phyloP scores from a whole-genome alignment of 2,797 vertebrate genomes.

The Heteromormyrus szaboi region DNA sequence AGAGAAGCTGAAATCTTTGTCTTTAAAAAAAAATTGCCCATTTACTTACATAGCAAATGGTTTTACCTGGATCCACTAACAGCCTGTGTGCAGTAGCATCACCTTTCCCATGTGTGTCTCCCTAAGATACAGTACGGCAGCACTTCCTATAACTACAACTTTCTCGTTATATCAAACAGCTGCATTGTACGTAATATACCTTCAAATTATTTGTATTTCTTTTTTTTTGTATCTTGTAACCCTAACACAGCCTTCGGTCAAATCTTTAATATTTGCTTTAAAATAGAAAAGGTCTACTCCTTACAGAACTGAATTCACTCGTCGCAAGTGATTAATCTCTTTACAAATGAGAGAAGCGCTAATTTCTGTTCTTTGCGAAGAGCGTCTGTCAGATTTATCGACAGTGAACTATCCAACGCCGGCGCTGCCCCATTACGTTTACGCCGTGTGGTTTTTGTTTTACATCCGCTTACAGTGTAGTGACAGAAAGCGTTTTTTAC shows the following conservation, averaged over 20 bases:
- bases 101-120: not conserved
- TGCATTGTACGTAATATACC: not conserved
- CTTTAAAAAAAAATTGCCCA: not conserved
- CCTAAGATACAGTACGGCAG: not conserved
- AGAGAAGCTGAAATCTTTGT: not conserved
- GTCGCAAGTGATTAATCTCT: slow-evolving; percentile 28
- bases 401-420: slow-evolving; percentile 24
- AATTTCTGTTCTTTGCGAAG: slow-evolving; percentile 14
- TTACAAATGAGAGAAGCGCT: slow-evolving; percentile 25
- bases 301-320: not conserved
- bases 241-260: not conserved
- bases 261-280: not conserved
- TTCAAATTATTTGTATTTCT: not conserved
- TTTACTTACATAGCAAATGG: not conserved
- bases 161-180: not conserved
- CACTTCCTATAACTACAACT: not conserved
- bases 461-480: slow-evolving; percentile 22
- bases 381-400: slow-evolving; percentile 27
- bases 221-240: not conserved
- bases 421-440: slow-evolving; percentile 21
- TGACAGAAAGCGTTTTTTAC: slow-evolving; percentile 36
- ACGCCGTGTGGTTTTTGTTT: slow-evolving; percentile 12
- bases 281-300: not conserved
- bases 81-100: not conserved
- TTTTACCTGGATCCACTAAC: not conserved